phyloP scores from a whole-genome alignment of 2,888 invertebrate species.

The Pristionchus mayeri region DNA sequence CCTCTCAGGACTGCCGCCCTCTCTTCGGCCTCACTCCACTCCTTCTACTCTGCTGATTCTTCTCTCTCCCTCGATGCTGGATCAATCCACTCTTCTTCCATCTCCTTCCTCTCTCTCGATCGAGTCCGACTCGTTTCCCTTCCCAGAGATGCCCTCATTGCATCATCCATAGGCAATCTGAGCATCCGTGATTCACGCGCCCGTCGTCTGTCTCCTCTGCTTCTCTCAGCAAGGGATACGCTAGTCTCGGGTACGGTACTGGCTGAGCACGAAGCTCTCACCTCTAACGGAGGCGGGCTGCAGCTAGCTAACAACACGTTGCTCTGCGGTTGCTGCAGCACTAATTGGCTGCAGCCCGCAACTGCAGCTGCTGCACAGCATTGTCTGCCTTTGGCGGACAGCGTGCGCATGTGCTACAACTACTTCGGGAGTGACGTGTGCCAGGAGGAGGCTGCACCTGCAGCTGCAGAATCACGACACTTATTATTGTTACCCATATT shows the following conservation, averaged over 20 bases:
- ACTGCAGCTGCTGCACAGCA: not conserved
- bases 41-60: slow-evolving; percentile 13
- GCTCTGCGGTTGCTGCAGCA: slow-evolving; percentile 35
- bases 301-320: slow-evolving; percentile 26
- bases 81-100: not conserved
- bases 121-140: not conserved
- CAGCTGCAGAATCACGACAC: not conserved
- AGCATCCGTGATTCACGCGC: slow-evolving; percentile 15
- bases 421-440: slow-evolving; percentile 1
- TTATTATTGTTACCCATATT: not conserved
- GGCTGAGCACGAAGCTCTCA: not conserved
- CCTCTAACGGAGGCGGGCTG: not conserved
- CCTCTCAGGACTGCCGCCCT: not conserved
- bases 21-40: not conserved
- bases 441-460: not conserved
- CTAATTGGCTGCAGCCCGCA: not conserved
- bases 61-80: not conserved
- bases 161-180: not conserved
- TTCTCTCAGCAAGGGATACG: not conserved
- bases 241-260: not conserved
- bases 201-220: not conserved
- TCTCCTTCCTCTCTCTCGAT: not conserved
- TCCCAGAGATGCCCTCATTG: not conserved
- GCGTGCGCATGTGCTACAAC: not conserved
- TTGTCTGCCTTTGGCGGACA: not conserved